Evolutionary conservation across 1,140 invertebrate genomes (phyloP).

Genomic region (Apis cerana): DNA sequence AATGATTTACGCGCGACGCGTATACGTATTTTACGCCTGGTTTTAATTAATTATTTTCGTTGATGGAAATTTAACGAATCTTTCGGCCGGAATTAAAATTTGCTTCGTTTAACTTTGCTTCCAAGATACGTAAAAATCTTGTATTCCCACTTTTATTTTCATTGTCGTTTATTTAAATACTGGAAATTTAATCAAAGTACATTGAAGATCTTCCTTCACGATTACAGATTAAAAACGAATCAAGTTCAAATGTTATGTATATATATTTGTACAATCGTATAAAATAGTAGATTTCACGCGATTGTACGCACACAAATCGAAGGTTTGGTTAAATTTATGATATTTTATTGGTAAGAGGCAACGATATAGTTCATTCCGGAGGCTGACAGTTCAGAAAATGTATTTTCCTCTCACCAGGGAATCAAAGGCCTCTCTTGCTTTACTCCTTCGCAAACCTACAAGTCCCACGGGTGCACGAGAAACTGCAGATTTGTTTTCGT

Average conservation of each 20-base stretch:
- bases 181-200: no score
- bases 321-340: no score
- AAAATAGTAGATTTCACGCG: no score
- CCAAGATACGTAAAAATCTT: no score
- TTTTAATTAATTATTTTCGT: background rate
- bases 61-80: background rate
- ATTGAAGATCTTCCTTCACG: no score
- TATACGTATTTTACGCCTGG: background rate
- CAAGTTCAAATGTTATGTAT: no score
- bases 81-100: background rate
- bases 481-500: slow-evolving; percentile 34
- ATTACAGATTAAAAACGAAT: no score
- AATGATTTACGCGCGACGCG: background rate
- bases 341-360: no score
- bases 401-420: background rate
- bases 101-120: background rate
- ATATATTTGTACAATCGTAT: no score
- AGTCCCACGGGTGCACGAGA: background rate
- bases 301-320: no score
- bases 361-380: background rate
- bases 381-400: background rate
- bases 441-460: background rate
- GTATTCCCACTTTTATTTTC: no score
- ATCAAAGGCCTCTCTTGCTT: background rate
- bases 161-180: no score